These are phyloP conservation scores for Lucilia sericata DNA, from an alignment of 1,140 invertebrate genomes.

Conservation along the genomic window DNA sequence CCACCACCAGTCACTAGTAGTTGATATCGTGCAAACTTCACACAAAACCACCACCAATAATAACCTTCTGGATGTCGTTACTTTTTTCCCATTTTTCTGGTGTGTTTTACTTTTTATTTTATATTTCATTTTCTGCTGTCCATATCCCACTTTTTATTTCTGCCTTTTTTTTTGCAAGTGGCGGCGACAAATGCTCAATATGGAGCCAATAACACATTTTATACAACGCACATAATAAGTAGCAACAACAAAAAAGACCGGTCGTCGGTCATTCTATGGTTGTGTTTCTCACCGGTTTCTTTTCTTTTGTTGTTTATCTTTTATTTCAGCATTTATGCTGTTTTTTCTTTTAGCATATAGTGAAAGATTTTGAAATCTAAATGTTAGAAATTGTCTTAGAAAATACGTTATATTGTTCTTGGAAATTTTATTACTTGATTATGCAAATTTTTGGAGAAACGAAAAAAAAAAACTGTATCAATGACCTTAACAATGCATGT, in stretches of 20 bases:
- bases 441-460: no score
- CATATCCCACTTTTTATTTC: not conserved
- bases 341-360: no score
- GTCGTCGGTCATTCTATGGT: slow-evolving; percentile 1
- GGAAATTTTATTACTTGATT: no score
- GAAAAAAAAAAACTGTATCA: no score
- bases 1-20: not conserved
- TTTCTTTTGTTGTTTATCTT: not conserved
- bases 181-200: slow-evolving; percentile 3
- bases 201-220: slow-evolving; percentile 15
- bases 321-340: no score
- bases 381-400: no score
- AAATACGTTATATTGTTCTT: no score
- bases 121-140: not conserved
- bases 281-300: slow-evolving; percentile 1
- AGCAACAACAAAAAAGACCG: slow-evolving; percentile 3
- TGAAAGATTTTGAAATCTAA: no score
- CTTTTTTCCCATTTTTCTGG: not conserved
- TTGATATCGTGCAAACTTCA: not conserved
- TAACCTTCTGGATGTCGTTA: slow-evolving; percentile 7
- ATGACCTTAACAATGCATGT: no score
- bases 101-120: not conserved
- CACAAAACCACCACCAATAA: slow-evolving; percentile 8
- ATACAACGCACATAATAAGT: not conserved
- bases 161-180: not conserved